Base-by-base conservation (phyloP, 2,888 invertebrate species). In the Onthophagus sagittarius region DNA sequence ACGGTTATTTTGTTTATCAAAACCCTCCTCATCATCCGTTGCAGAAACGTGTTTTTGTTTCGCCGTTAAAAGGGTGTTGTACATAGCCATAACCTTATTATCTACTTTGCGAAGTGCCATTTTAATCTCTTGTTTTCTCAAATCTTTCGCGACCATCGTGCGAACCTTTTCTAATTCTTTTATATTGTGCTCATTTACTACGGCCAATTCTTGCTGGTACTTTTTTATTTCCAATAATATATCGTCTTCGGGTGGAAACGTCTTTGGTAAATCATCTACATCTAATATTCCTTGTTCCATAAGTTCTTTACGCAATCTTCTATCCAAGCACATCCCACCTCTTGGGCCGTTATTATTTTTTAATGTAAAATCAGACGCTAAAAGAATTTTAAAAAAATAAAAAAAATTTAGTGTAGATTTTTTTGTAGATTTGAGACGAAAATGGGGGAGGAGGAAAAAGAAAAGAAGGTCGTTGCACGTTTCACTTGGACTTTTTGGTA, bases 201-300 rank as follows among this genome's bases (percentile, higher is more conserved):
- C 90, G 70, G 89, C 88, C 14, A 95, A 85, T 85, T 97, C 96
- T 74, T 93, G 90, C 81, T 96, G 94, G 78, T 96, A 95, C 80
- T 93, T 91, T 81, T 94, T 94, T 11, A 98, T 93, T 87, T 97
- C 97, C 7, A 90, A 87, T 76, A 96, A 86, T 80, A 98, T 94
- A 85, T 97, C 97, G 86, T 96, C 96, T 80, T 95, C 93, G 2
- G 93, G 91, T 71, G 89, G 88, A 76, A 74, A 76, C 6, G 76
- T 74, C 70, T 90, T 90, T 2, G 89, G 87, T 65, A 90, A 85
- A 81, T 92, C 91, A 77, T 91, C 92, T 4, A 91, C 88, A 79
- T 93, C 93, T 39, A 95, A 84, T 72, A 95, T 91, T 72, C 96
- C 97, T 84, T 95, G 94, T 77, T 96, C 95, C 23, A 96, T 92